Evolutionary conservation across 2,888 invertebrate genomes (phyloP).

Genomic region (Malachius bipustulatus): DNA sequence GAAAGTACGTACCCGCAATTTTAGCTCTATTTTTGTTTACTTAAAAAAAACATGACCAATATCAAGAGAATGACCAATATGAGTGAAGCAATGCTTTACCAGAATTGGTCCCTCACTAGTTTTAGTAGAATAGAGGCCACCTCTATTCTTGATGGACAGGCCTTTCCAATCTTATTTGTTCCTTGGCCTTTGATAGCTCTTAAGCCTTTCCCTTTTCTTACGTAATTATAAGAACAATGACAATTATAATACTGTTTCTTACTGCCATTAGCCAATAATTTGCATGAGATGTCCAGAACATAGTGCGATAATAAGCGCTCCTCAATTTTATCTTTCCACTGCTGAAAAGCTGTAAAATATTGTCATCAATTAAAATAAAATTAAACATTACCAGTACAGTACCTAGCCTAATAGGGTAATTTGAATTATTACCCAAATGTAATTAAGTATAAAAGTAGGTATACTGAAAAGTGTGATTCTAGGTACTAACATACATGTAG

Average conservation of each 20-base stretch:
- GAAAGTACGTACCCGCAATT: too few species aligned
- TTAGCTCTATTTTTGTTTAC: background rate
- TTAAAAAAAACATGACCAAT: conserved; percentile 5
- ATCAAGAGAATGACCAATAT: background rate
- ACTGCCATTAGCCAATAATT: background rate
- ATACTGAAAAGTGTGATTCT: too few species aligned
- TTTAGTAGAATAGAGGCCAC: conserved; percentile 4
- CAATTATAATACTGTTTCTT: conserved; percentile 3
- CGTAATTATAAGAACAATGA: conserved; percentile 3
- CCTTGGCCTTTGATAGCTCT: background rate
- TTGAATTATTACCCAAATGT: too few species aligned
- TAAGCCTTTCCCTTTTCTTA: conserved; percentile 1
- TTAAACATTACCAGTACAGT: too few species aligned
- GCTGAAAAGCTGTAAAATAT: background rate
- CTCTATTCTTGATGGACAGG: conserved; percentile 1
- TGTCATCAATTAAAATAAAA: background rate
- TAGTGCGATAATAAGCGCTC: background rate
- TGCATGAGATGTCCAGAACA: background rate
- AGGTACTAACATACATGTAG: too few species aligned
- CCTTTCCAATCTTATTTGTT: conserved; percentile 5
- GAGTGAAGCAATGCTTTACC: conserved; percentile 3
- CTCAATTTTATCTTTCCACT: background rate
- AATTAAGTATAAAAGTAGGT: too few species aligned
- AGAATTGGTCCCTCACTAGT: background rate
- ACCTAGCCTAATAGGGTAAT: too few species aligned